Conservation (phyloP, 2,888 invertebrate species). For the Saturnia japonica region DNA sequence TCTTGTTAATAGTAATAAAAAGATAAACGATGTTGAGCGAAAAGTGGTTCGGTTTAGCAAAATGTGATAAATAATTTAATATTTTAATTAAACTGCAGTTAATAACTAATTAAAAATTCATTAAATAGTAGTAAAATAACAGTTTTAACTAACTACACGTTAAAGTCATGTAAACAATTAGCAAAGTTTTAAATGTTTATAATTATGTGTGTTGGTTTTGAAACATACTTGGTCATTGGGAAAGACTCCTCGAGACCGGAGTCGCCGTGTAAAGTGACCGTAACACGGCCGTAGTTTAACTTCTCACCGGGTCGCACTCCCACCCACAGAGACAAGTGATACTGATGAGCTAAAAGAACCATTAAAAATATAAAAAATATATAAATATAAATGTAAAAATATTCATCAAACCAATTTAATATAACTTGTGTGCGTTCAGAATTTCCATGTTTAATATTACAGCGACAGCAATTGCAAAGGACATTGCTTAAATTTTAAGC, state of each 20-base stretch:
- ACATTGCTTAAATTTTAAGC: too few relatives aligned
- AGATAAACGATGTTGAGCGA: background rate
- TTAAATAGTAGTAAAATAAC: background rate
- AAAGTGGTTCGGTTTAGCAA: background rate
- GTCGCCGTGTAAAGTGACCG: conserved; percentile 90
- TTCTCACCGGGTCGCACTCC: conserved; percentile 75
- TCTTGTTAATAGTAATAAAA: too few relatives aligned
- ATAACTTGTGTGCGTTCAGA: background rate
- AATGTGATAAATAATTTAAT: background rate
- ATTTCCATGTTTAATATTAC: too few relatives aligned
- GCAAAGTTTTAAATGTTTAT: background rate
- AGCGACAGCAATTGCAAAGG: too few relatives aligned
- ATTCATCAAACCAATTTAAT: background rate
- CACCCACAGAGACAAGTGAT: conserved; percentile 90
- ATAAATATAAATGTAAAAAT: too few relatives aligned
- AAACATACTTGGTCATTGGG: conserved; percentile 89
- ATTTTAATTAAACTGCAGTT: background rate
- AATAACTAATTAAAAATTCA: background rate
- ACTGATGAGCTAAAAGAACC: conserved; percentile 88
- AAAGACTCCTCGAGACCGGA: conserved; percentile 93
- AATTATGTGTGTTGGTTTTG: background rate
- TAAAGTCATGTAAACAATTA: background rate
- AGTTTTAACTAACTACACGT: background rate
- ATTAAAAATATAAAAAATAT: too few relatives aligned
- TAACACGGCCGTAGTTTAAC: conserved; percentile 90